These are phyloP conservation scores for Helogale parvula DNA, from an alignment of 2,113 vertebrate species.

Conservation along the genomic window DNA sequence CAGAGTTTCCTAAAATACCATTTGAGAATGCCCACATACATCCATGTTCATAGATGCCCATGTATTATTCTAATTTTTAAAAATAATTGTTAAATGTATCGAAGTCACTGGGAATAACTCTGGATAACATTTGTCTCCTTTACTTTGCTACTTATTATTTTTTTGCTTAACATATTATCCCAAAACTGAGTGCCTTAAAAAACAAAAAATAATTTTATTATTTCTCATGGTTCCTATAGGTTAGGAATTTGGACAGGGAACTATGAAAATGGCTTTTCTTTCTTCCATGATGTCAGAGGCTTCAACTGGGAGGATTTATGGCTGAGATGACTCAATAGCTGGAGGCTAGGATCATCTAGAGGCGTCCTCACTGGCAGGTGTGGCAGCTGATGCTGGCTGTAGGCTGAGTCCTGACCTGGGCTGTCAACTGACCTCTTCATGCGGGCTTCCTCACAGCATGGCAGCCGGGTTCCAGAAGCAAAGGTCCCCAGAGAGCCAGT, in stretches of 20 bases:
- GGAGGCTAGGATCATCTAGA: too few relatives aligned
- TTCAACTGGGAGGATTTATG: not conserved
- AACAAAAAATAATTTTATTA: not conserved
- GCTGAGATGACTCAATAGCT: not conserved
- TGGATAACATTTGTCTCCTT: not conserved
- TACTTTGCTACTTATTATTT: not conserved
- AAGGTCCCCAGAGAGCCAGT: not conserved
- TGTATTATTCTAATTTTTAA: not conserved
- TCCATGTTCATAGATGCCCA: not conserved
- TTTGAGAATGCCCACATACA: not conserved
- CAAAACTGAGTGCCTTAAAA: not conserved
- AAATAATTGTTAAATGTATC: not conserved
- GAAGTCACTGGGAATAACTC: not conserved
- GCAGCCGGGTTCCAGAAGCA: not conserved
- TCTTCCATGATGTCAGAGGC: not conserved
- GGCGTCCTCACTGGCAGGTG: not conserved
- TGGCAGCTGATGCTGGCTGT: not conserved
- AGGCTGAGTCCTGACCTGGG: not conserved
- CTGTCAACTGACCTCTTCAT: not conserved
- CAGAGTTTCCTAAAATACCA: not conserved
- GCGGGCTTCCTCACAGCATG: not conserved
- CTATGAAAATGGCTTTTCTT: not conserved
- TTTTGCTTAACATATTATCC: not conserved
- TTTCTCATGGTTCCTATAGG: not conserved
- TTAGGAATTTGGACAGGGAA: not conserved